Evolutionary conservation across 2,113 vertebrate species (phyloP), one percentile per base, ranked within the genome.

Genomic region (Corydoras maculifer): DNA sequence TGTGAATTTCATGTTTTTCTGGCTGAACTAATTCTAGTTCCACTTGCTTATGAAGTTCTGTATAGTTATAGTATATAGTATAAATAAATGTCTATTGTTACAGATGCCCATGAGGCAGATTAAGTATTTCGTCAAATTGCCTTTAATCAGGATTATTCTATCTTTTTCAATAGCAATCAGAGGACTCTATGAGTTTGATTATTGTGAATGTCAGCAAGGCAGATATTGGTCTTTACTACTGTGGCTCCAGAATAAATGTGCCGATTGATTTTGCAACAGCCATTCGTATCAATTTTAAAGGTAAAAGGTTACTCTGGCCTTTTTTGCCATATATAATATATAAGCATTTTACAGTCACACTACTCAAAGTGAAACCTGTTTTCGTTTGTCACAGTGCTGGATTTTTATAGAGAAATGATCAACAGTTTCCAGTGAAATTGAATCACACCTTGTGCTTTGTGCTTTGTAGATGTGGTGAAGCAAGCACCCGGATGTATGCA

Each of bases 221-320:
- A 11, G 72, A 74, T 43, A n/a, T 49, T 0, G 72, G 72, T 18
- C 51, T 57, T 1, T 74, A 74, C 49, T 68, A 68, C 72, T 74
- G 72, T 5, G 58, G 65, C 0, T 7, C 13, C 43, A 60, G 2
- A 5, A 2, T 25, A 9, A 0, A 9, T 0, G 4, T 0, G 2
- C 0, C 0, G 1, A 3, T 57, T 5, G 10, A 48, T 3, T 62
- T 74, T 3, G 3, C 13, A 0, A 55, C 18, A 11, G 50, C 50
- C 11, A 8, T 62, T 51, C 7, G 0, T 32, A 58, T 74, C 29
- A 29, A 14, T 0, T 62, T 62, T 30, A n/a, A 65, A 62, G 72
- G 72, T 74, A 31, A 68, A 65, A 54, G 31, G 15, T 2, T 0
- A 43, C 6, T 12, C 30, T 53, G 35, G 35, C 35, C 4, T 43